A percentile compares a stretch with the other conserved stretches of the same genome.
Conservation (phyloP, 2,113 vertebrate genomes). For the Limnothrissa miodon region DNA sequence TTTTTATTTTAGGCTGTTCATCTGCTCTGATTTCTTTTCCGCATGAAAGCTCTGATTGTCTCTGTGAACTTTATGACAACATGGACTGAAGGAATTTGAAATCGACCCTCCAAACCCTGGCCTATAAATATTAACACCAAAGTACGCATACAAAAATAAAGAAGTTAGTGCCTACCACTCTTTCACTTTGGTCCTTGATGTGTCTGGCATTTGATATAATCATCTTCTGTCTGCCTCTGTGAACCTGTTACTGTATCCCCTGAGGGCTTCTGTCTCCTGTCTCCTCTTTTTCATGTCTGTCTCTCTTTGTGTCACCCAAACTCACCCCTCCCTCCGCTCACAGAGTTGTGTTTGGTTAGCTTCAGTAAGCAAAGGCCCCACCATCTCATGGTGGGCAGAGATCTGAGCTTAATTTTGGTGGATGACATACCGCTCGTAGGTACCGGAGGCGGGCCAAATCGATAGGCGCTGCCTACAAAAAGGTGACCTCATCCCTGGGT, state of each 20-base stretch:
- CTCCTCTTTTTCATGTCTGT: not conserved
- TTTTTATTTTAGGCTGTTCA: slow-evolving; percentile 36
- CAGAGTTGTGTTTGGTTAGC: not conserved
- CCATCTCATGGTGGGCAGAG: not conserved
- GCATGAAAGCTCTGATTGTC: slow-evolving; percentile 22
- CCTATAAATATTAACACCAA: not conserved
- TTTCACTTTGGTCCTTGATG: too few relatives aligned
- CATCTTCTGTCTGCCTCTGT: not conserved
- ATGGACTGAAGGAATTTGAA: not conserved
- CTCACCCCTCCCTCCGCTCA: not conserved
- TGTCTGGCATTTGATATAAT: not conserved
- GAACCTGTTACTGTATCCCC: not conserved
- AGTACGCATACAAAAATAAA: not conserved
- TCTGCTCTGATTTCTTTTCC: slow-evolving; percentile 35
- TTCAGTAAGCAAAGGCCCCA: not conserved
- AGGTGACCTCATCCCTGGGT: slow-evolving; percentile 30
- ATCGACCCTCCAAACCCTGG: not conserved
- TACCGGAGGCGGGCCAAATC: slow-evolving; percentile 2
- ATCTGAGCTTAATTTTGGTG: not conserved
- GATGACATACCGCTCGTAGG: not conserved
- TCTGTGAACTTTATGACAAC: slow-evolving; percentile 29
- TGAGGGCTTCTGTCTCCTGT: not conserved
- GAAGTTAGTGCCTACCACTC: not conserved
- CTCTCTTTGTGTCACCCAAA: not conserved
- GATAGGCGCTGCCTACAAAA: slow-evolving; percentile 23